Evolutionary conservation across 2,888 invertebrate species (phyloP), one percentile per base, ranked within the genome.

Genomic region (Oscheius sp.): DNA sequence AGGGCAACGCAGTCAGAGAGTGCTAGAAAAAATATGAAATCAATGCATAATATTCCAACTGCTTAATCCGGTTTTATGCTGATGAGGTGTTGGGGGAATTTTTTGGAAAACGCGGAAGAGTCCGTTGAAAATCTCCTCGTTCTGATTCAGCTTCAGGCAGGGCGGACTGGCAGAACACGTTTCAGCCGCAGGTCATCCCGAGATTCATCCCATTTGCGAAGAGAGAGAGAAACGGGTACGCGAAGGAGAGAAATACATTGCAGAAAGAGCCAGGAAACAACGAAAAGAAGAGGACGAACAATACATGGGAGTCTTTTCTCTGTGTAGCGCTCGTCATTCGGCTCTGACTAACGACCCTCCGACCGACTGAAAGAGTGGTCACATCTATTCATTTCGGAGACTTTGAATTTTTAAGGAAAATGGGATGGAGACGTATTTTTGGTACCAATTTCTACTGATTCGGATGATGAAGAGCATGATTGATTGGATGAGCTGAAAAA

Each of bases 401-500:
- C n/a, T n/a, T n/a, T n/a, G n/a, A n/a, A 41, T 41, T 33, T 54
- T 30, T 44, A 59, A 26, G 2, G 62, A 62, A 0, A 62, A n/a
- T 0, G 49, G 45, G 17, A 62, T 47, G 2, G 62, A 28, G 5
- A 62, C 8, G 24, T 62, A 62, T 30, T 44, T 26, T 30, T 22
- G 17, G 47, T 62, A 62, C 26, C 20, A 1, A 20, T 49, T 62
- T 2, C 8, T 14, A 5, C 24, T 14, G 32, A 33, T 28, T n/a
- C 33, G 20, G 9, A 22, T 17, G 2, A 62, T 5, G 22, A 36
- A 32, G 2, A 62, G 12, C 2, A 62, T 20, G 8, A 62, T 62
- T 20, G 62, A 62, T 49, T 62, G 62, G 20, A 12, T 32, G 5
- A 62, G 47, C 62, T 61, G 30, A 32, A 61, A 61, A 12, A 6